Base-by-base conservation (phyloP, 64 coral and sea anemone species). In the Dendronephthya gigantea region DNA sequence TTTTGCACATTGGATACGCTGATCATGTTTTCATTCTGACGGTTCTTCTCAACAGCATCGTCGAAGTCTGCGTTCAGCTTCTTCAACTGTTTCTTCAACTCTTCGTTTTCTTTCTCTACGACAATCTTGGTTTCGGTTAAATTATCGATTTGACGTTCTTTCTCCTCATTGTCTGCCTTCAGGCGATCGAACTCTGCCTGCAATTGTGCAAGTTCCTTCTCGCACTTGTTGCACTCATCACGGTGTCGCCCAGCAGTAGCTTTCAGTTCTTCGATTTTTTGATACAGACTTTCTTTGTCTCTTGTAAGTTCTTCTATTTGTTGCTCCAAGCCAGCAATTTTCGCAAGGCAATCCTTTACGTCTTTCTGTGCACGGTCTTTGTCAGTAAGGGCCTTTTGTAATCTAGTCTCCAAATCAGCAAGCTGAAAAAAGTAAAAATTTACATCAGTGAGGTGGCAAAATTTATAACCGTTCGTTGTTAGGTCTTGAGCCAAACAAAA, bases 331-430 rank as follows among this genome's bases (percentile, higher is more conserved):
- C 88, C 90, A 29, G 94, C 88, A 35, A 89, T 97, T 41, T 97
- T 97, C 7, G 83, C 32, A 56, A 97, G 56, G 29, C 84, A 55
- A 15, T 87, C 85, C 22, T 91, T 86, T 0, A 84, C 45, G 28
- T 97, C 91, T 14, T 97, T 89, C 81, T 97, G 94, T 45, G 90
- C 89, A 11, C 94, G 89, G 48, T 97, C 94, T 84, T 91, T 86
- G 72, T 97, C 94, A 48, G 90, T 90, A 16, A 82, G 83, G 9
- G 90, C 89, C 59, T 93, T 97, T 83, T 97, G 94, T 84, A 93
- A 83, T 27, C 94, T 87, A 27, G 91, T 85, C 35, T 97, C 94
- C 25, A 82, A 86, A 25, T 93, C 91, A 35, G 92, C 48, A 13
- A 86, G 58, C 39, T 49, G 55, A n/a, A 22, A 62, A n/a, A 62